Evolutionary conservation across 2,797 vertebrate genomes (phyloP).

Genomic region (Hypotaenidia okinawae): DNA sequence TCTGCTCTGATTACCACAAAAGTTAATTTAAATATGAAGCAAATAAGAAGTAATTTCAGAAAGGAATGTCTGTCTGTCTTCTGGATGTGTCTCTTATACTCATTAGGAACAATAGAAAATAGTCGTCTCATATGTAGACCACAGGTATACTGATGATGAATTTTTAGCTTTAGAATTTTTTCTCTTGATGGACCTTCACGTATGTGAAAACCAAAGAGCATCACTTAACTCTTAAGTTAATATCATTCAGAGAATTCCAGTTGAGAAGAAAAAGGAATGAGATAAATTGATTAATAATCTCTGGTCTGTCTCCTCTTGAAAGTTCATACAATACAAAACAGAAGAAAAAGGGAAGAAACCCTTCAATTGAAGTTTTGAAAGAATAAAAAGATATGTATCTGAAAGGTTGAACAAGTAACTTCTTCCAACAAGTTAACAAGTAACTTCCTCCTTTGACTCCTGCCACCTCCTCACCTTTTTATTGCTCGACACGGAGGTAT

Average conservation of each 20-base stretch:
- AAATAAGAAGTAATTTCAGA: slow-evolving; percentile 1
- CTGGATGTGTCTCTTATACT: not conserved
- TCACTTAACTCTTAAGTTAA: not conserved
- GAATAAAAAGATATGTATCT: not conserved
- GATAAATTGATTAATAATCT: not conserved
- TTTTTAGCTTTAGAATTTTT: not conserved
- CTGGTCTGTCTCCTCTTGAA: not conserved
- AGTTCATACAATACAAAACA: not conserved
- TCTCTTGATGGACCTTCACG: not conserved
- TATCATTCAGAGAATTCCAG: not conserved
- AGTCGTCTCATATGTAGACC: not conserved
- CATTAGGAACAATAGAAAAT: not conserved
- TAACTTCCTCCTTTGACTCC: not conserved
- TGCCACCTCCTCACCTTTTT: not conserved
- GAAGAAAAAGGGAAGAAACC: not conserved
- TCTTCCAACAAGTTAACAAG: not conserved
- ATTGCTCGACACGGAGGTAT: not conserved
- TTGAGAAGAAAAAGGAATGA: not conserved
- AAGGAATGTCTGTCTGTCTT: not conserved
- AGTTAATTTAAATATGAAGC: slow-evolving; percentile 1
- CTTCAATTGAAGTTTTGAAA: not conserved
- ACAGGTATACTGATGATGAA: not conserved
- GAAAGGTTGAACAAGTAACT: not conserved
- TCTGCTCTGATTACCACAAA: not conserved
- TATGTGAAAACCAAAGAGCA: not conserved